Percentiles rank a stretch among this genome's conserved stretches.
Conservation (phyloP, 2,888 invertebrate genomes). For the Eristalis tenax region DNA sequence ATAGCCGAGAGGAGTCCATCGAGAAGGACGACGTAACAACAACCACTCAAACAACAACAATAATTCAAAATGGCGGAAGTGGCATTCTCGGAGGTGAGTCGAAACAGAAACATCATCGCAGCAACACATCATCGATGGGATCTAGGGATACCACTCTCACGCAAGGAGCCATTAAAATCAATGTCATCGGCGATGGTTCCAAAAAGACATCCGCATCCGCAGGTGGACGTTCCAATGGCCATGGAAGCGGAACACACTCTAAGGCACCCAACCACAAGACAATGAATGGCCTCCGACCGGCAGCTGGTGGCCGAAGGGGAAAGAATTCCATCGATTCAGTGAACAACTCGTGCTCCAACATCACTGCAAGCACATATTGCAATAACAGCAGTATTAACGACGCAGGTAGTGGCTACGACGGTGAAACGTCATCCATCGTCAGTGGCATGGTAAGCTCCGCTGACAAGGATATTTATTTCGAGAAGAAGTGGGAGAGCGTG, state of each 20-base stretch:
- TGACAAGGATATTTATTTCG: slow-evolving; percentile 73
- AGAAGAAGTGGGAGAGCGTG: slow-evolving; percentile 74
- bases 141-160: slow-evolving; percentile 64
- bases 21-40: slow-evolving; percentile 78
- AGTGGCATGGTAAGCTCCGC: slow-evolving; percentile 77
- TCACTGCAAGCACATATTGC: slow-evolving; percentile 79
- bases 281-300: slow-evolving; percentile 48
- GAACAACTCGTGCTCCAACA: slow-evolving; percentile 79
- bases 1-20: slow-evolving; percentile 79
- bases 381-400: slow-evolving; percentile 77
- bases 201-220: slow-evolving; percentile 58
- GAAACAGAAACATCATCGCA: slow-evolving; percentile 67
- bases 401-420: slow-evolving; percentile 78
- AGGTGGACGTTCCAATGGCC: slow-evolving; percentile 9
- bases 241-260: slow-evolving; percentile 30
- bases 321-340: slow-evolving; percentile 76
- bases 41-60: slow-evolving; percentile 77
- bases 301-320: slow-evolving; percentile 53
- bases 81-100: slow-evolving; percentile 21
- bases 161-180: slow-evolving; percentile 78
- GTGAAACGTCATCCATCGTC: slow-evolving; percentile 80
- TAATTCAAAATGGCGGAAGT: slow-evolving; percentile 72
- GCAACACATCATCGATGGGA: slow-evolving; percentile 38
- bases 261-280: slow-evolving; percentile 56
- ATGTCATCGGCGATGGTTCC: slow-evolving; percentile 78